Evolutionary conservation across 2,888 invertebrate genomes (phyloP).

Genomic region (Acleris laterana): DNA sequence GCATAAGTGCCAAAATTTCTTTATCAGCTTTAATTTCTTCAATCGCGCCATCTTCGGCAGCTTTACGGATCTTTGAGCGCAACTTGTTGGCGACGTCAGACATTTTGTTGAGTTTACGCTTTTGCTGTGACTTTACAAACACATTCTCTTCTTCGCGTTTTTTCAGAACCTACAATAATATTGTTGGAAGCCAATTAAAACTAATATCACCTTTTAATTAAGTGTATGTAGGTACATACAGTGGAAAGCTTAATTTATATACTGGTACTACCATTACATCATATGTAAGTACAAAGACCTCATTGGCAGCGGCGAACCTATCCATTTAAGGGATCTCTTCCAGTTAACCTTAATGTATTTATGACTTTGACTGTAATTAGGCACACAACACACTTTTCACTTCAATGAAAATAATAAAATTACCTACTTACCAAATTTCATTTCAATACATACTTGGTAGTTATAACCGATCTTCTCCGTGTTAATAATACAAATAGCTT

Average conservation of each 20-base stretch:
- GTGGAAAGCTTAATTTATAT: too few species aligned
- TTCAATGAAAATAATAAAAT: too few species aligned
- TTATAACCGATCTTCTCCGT: constrained; percentile 96
- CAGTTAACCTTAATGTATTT: too few species aligned
- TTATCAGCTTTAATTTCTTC: constrained; percentile 88
- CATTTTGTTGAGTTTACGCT: constrained; percentile 89
- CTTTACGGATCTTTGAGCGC: constrained; percentile 86
- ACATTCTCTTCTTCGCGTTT: constrained; percentile 94
- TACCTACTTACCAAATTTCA: too few species aligned
- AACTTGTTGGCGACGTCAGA: constrained; percentile 88
- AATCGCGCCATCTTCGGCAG: constrained; percentile 86
- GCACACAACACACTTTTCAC: too few species aligned
- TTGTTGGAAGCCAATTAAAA: not conserved
- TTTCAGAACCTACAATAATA: constrained; percentile 86
- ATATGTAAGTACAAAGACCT: too few species aligned
- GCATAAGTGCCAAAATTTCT: constrained; percentile 88
- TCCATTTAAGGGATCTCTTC: too few species aligned
- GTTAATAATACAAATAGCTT: constrained; percentile 92
- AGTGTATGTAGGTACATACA: accelerated
- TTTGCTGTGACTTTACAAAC: constrained; percentile 91
- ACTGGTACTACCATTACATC: too few species aligned
- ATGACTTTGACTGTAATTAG: too few species aligned
- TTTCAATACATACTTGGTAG: constrained; percentile 84
- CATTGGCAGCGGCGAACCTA: too few species aligned
- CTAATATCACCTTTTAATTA: too few species aligned